Conservation (phyloP, 2,797 vertebrate species). For the Oceanodroma leucorhoa region DNA sequence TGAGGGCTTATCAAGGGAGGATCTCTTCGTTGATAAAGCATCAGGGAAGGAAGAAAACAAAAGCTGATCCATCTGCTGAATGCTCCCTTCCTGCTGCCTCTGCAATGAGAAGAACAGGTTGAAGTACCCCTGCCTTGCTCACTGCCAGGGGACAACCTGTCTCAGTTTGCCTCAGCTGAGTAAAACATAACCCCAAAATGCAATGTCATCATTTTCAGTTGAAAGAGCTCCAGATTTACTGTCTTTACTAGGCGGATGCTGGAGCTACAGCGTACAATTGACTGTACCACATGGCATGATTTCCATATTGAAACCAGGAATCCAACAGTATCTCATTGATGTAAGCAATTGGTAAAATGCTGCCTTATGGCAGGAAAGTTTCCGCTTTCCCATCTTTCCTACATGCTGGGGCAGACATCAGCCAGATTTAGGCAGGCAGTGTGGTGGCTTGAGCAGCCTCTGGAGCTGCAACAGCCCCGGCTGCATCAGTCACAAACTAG, state of each 20-base stretch:
- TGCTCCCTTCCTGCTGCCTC: neutral
- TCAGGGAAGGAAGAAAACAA: neutral
- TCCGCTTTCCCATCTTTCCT: neutral
- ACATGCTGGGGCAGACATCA: neutral
- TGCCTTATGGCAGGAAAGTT: neutral
- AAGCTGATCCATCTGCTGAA: neutral
- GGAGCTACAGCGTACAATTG: neutral
- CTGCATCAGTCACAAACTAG: neutral
- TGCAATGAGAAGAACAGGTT: neutral
- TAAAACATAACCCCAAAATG: neutral
- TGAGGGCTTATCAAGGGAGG: neutral
- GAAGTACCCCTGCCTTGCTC: neutral
- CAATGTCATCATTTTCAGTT: neutral
- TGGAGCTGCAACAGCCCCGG: no score
- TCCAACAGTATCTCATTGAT: neutral
- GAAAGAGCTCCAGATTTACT: no score
- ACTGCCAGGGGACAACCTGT: neutral
- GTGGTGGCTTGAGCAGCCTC: neutral
- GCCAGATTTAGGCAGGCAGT: neutral
- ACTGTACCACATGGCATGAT: no score
- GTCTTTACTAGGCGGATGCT: neutral
- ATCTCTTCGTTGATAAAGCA: neutral
- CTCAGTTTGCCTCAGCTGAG: neutral
- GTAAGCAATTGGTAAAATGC: neutral
- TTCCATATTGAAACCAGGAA: neutral